Percentiles rank a stretch among this genome's conserved stretches.
Evolutionary conservation across 1,140 invertebrate species (phyloP).

Genomic region (Trichoplusia ni): DNA sequence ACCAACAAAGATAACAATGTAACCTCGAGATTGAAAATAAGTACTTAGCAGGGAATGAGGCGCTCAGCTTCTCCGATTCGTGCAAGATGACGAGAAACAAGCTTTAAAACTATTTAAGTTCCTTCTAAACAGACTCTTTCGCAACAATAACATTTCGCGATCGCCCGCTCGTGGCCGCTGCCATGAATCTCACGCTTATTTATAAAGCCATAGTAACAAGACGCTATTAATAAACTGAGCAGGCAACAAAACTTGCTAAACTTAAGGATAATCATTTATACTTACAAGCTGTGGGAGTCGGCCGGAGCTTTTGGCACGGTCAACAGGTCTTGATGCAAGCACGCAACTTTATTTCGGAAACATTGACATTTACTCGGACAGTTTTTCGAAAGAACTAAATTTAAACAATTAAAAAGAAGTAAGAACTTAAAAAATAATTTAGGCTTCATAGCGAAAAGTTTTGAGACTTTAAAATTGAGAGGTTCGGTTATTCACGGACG

Average conservation of each 20-base stretch:
- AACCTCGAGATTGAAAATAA: no score
- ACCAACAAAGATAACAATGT: no score
- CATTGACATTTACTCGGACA: constrained; percentile 68
- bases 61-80: no score
- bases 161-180: constrained; percentile 17
- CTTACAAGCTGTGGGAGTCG: constrained; percentile 67
- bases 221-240: constrained; percentile 35
- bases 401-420: constrained; percentile 45
- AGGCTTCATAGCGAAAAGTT: constrained; percentile 30
- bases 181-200: constrained; percentile 37
- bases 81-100: no score
- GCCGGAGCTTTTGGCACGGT: constrained; percentile 55
- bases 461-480: background rate
- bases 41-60: no score
- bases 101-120: constrained; percentile 28
- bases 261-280: constrained; percentile 41
- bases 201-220: constrained; percentile 35
- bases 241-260: constrained; percentile 37
- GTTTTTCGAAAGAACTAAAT: constrained; percentile 35
- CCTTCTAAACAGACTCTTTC: constrained; percentile 32
- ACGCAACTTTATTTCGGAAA: constrained; percentile 53
- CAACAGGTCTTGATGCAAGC: constrained; percentile 60
- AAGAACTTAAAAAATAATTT: constrained; percentile 50
- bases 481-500: background rate
- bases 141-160: constrained; percentile 38